Evolutionary conservation across 2,113 vertebrate species (phyloP), one percentile per base, ranked within the genome.

Genomic region (Oncorhynchus tshawytscha): DNA sequence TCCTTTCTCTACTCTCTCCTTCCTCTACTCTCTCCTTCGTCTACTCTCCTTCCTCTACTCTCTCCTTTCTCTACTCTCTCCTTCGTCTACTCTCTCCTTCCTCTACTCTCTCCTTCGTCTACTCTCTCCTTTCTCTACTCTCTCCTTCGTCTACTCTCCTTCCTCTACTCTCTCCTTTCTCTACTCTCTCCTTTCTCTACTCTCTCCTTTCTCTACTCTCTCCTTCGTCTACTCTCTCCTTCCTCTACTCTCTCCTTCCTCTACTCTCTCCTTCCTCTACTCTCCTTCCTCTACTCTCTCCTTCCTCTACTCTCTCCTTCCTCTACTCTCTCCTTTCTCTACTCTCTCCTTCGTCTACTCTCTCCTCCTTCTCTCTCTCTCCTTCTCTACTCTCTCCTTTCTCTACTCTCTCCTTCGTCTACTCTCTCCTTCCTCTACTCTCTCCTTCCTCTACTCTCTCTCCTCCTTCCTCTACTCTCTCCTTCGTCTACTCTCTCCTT

Each of bases 141-240:
- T 88, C 87, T 60, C 64, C 25, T 18, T 67, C 2, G n/a, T n/a
- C n/a, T n/a, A n/a, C n/a, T n/a, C n/a, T n/a, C n/a, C n/a, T n/a
- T n/a, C n/a, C 72, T 6, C 31, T 34, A 34, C 65, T 76, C 49
- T 45, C 24, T 45, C 29, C 29, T 31, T 29, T 48, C 70, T 71
- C 15, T 57, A 31, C 29, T 64, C 16, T 22, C 72, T 72, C 74
- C 84, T 86, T 81, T 51, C 27, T 27, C 27, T 3, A 3, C 27
- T 27, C 27, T 27, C 27, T 27, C 27, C 27, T 27, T 27, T 3
- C 71, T 87, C 81, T 81, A 18, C 76, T 85, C 88, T 88, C 87
- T 60, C 64, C 25, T 24, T 67, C 9, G 68, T 34, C 5, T 31
- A 31, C 65, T 76, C 49, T 45, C 20, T 45, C 64, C 67, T 70